Evolutionary conservation across 2,113 vertebrate genomes (phyloP).

Genomic region (Gallinago paraguaiae): DNA sequence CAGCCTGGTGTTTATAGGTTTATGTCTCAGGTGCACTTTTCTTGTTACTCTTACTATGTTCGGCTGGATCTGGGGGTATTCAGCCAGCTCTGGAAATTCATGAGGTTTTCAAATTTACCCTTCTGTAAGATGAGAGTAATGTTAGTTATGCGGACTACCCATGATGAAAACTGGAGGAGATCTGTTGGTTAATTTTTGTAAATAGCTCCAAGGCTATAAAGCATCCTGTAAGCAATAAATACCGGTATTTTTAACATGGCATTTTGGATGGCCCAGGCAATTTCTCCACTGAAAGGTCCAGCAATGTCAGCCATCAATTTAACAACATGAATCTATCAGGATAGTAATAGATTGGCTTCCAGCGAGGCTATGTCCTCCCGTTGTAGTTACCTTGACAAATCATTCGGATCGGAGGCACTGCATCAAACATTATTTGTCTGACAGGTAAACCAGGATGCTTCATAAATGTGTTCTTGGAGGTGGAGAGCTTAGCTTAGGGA

Average conservation of each 20-base stretch:
- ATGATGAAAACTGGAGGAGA: background rate
- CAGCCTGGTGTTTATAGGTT: background rate
- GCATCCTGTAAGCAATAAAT: background rate
- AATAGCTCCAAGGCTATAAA: constrained; percentile 11
- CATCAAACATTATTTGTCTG: background rate
- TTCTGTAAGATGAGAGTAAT: background rate
- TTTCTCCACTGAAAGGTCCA: constrained; percentile 6
- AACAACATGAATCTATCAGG: constrained; percentile 38
- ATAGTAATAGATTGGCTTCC: constrained; percentile 50
- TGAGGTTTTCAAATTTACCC: background rate
- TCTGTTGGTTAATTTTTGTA: background rate
- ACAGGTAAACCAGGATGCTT: background rate
- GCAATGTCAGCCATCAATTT: constrained; percentile 47
- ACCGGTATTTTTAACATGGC: background rate
- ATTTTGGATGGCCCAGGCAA: background rate
- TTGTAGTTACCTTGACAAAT: constrained; percentile 60
- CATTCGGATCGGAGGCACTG: background rate
- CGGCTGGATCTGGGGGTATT: background rate
- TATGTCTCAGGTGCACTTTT: background rate
- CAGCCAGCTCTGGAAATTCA: background rate
- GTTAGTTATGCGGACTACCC: accelerated
- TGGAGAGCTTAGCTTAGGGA: background rate
- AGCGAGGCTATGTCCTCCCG: background rate
- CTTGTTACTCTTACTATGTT: background rate
- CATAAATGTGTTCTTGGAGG: background rate